phyloP scores from a whole-genome alignment of 2,888 invertebrate species.

The Xestia xanthographa region DNA sequence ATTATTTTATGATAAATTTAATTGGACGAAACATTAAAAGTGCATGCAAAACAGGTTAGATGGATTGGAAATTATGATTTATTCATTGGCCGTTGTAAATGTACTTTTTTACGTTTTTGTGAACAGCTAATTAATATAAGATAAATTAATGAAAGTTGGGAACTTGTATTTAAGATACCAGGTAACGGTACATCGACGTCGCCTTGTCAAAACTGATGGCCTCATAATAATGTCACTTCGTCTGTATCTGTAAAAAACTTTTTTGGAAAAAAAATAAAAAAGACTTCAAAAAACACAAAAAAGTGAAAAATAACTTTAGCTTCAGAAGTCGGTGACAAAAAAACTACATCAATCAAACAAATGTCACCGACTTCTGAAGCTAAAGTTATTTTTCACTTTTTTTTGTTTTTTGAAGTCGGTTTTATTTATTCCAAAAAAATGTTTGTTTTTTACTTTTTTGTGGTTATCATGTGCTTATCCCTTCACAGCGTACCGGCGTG shows the following conservation, averaged over 20 bases:
- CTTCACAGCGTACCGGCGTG: too few relatives aligned
- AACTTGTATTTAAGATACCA: neutral
- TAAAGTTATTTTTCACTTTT: too few relatives aligned
- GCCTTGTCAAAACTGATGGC: neutral
- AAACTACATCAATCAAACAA: too few relatives aligned
- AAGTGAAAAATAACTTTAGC: too few relatives aligned
- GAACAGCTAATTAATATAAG: neutral
- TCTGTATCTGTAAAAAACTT: neutral
- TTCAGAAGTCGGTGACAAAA: too few relatives aligned
- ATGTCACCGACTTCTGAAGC: too few relatives aligned
- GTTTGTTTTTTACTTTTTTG: too few relatives aligned
- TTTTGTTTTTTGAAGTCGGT: too few relatives aligned
- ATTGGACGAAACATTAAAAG: slow-evolving; percentile 41
- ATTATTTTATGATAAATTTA: slow-evolving; percentile 14
- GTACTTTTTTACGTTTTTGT: neutral
- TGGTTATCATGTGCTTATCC: too few relatives aligned
- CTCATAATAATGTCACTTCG: neutral
- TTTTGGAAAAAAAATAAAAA: too few relatives aligned
- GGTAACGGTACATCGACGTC: neutral
- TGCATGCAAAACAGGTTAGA: slow-evolving; percentile 9
- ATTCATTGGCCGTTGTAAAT: slow-evolving; percentile 5
- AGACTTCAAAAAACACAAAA: too few relatives aligned
- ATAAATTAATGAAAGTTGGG: neutral
- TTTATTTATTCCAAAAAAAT: too few relatives aligned
- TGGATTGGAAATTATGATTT: slow-evolving; percentile 11